Conservation (phyloP, 2,113 vertebrate genomes). For the Urocynchramus pylzowi region DNA sequence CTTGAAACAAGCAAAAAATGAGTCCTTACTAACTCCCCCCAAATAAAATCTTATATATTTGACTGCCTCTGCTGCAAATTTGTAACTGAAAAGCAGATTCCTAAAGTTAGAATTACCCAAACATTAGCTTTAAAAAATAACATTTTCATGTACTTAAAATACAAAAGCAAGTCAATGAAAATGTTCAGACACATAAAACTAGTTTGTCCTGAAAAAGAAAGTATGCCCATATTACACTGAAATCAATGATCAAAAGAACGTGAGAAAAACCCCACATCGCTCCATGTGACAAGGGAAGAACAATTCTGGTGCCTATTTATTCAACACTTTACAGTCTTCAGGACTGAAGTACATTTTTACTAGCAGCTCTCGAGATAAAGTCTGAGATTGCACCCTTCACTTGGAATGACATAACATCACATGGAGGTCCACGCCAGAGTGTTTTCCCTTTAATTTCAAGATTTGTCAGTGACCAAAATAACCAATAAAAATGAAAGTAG, state of each 20-base stretch:
- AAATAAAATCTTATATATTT: neutral
- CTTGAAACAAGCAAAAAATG: neutral
- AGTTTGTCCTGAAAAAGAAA: neutral
- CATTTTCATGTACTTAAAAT: neutral
- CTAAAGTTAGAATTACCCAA: neutral
- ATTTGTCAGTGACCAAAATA: neutral
- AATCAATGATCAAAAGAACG: neutral
- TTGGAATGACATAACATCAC: neutral
- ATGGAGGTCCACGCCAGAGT: neutral
- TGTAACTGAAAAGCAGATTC: neutral
- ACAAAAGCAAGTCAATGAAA: neutral
- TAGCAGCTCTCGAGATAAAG: neutral
- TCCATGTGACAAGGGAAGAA: neutral
- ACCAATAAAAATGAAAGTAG: neutral
- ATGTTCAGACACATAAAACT: neutral
- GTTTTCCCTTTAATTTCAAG: neutral
- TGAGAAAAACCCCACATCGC: neutral
- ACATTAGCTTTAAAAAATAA: neutral
- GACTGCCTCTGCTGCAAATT: neutral
- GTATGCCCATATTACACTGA: neutral
- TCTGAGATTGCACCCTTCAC: neutral
- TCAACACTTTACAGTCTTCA: neutral
- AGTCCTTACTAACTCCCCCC: neutral
- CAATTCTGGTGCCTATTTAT: neutral
- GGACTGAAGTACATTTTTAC: neutral